phyloP scores from a whole-genome alignment of 2,888 invertebrate species.

The Dioctria rufipes region DNA sequence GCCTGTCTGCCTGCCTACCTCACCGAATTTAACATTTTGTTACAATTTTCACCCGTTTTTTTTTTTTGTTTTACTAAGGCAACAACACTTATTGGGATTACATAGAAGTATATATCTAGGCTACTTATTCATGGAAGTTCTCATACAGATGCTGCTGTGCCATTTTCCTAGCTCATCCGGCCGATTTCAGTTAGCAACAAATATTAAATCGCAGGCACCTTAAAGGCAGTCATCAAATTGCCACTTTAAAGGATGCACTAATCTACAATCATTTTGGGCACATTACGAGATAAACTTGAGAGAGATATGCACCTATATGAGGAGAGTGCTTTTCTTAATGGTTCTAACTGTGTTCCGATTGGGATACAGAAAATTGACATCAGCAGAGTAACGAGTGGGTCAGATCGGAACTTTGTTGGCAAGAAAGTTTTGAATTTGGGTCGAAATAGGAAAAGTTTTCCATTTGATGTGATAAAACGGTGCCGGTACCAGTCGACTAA shows the following conservation, averaged over 20 bases:
- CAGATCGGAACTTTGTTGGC: slow-evolving; percentile 9
- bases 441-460: slow-evolving; percentile 36
- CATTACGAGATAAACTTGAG: slow-evolving; percentile 42
- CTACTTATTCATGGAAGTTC: too few relatives aligned
- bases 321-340: slow-evolving; percentile 10
- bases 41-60: too few relatives aligned
- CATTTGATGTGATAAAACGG: slow-evolving; percentile 40
- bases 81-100: too few relatives aligned
- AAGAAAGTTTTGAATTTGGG: slow-evolving; percentile 33
- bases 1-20: too few relatives aligned
- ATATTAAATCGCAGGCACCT: slow-evolving; percentile 29
- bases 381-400: slow-evolving; percentile 18
- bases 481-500: slow-evolving; percentile 4
- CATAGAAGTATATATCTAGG: too few relatives aligned
- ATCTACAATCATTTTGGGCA: slow-evolving; percentile 44
- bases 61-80: too few relatives aligned
- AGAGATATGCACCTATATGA: neutral
- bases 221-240: slow-evolving; percentile 25
- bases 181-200: neutral
- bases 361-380: slow-evolving; percentile 26
- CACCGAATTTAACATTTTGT: too few relatives aligned
- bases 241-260: slow-evolving; percentile 38
- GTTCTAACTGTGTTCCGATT: neutral
- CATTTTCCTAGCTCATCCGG: too few relatives aligned
- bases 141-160: too few relatives aligned